Percentiles rank a stretch among this genome's conserved stretches.
phyloP scores from a whole-genome alignment of 2,797 vertebrate species.

The Lutjanus campechanus region DNA sequence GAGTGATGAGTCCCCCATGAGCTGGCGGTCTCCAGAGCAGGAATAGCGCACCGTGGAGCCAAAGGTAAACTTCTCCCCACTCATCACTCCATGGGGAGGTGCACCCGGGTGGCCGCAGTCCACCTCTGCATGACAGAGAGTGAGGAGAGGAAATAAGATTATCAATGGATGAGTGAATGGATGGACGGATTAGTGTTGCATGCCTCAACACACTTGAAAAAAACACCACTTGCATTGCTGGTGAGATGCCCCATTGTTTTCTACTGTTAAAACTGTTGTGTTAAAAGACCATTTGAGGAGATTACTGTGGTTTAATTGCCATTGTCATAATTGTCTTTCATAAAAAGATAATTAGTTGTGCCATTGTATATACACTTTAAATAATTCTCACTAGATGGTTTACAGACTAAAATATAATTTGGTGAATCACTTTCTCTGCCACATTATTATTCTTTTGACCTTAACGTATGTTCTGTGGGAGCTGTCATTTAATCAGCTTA shows the following conservation, averaged over 20 bases:
- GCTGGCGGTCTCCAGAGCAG: conserved; percentile 89
- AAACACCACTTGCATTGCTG: background rate
- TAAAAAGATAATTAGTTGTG: conserved; percentile 10
- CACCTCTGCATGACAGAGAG: conserved; percentile 87
- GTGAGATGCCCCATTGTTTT: background rate
- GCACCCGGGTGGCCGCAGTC: conserved; percentile 95
- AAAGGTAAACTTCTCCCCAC: conserved; percentile 95
- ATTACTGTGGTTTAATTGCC: background rate
- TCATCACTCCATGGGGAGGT: conserved; percentile 91
- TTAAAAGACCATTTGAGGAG: conserved; percentile 1
- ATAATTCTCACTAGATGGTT: conserved; percentile 1
- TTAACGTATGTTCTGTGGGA: conserved; percentile 23
- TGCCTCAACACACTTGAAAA: conserved; percentile 8
- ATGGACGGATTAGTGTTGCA: conserved; percentile 22
- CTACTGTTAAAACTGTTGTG: background rate
- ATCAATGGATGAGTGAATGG: conserved; percentile 18
- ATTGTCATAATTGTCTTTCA: conserved; percentile 12
- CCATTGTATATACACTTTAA: background rate
- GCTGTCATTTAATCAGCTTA: conserved; percentile 34
- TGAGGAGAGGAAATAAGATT: conserved; percentile 20
- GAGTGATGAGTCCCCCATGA: conserved; percentile 91
- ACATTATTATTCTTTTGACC: conserved; percentile 22
- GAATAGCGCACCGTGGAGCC: conserved; percentile 93
- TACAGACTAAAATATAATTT: conserved; percentile 9
- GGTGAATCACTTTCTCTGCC: conserved; percentile 9